These are phyloP conservation scores for Corythaixoides concolor DNA, from an alignment of 2,113 vertebrate genomes.

Conservation along the genomic window DNA sequence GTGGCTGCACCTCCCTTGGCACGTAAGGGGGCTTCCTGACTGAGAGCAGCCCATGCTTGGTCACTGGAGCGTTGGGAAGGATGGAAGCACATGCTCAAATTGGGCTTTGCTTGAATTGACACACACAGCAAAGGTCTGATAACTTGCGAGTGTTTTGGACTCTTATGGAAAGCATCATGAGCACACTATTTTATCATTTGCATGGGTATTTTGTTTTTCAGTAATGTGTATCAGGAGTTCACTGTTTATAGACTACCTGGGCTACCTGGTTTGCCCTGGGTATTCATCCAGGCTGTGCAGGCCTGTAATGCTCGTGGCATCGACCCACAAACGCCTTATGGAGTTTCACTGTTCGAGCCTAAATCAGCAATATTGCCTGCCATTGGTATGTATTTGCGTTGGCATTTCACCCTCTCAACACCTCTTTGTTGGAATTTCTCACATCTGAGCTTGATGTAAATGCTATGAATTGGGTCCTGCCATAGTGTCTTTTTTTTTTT, in stretches of 20 bases:
- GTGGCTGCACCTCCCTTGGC: not conserved
- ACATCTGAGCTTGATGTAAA: not conserved
- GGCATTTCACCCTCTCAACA: not conserved
- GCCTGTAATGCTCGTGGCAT: not conserved
- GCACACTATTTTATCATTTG: not conserved
- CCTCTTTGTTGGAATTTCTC: not conserved
- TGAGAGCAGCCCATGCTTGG: not conserved
- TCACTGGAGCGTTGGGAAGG: rapidly evolving
- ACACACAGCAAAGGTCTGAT: not conserved
- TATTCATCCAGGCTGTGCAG: not conserved
- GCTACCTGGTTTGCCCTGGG: not conserved
- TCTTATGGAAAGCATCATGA: not conserved
- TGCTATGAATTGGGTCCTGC: not conserved
- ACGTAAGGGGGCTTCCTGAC: not conserved
- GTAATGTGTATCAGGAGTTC: not conserved
- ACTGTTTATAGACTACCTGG: not conserved
- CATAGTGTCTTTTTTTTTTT: not conserved
- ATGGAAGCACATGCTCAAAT: rapidly evolving
- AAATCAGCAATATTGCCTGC: not conserved
- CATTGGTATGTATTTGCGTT: not conserved
- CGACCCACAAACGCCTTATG: not conserved
- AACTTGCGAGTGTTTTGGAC: not conserved
- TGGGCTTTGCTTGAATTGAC: not conserved
- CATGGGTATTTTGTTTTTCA: not conserved
- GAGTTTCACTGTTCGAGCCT: not conserved